Evolutionary conservation across 2,888 invertebrate species (phyloP).

Genomic region (Ormyrus rosae): DNA sequence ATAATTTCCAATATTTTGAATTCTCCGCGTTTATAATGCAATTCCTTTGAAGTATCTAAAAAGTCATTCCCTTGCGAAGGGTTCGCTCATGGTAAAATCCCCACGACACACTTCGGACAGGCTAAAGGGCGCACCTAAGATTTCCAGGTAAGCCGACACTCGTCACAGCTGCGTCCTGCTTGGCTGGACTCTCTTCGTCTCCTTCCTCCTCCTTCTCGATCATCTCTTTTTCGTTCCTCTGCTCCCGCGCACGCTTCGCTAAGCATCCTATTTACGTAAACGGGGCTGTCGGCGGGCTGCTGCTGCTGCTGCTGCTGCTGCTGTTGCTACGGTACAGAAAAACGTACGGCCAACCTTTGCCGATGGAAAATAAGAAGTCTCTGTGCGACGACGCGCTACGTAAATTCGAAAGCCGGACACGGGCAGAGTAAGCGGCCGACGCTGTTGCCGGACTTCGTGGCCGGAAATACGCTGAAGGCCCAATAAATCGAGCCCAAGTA

Average conservation of each 20-base stretch:
- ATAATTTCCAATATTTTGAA: too few relatives aligned
- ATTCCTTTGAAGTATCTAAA: too few relatives aligned
- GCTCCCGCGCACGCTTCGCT: conserved; percentile 28
- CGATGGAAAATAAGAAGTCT: background rate
- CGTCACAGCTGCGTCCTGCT: conserved; percentile 63
- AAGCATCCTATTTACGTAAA: conserved; percentile 37
- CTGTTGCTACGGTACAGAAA: too few relatives aligned
- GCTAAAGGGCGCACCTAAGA: conserved; percentile 61
- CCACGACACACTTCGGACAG: conserved; percentile 30
- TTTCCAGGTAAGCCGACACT: conserved; percentile 65
- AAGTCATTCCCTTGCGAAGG: too few relatives aligned
- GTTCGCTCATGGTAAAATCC: too few relatives aligned
- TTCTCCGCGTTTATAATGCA: too few relatives aligned
- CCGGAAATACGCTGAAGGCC: conserved; percentile 50
- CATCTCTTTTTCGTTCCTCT: background rate
- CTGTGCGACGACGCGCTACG: background rate
- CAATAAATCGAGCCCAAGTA: conserved; percentile 39
- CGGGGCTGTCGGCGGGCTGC: background rate
- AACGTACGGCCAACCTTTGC: too few relatives aligned
- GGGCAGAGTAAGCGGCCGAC: conserved; percentile 8
- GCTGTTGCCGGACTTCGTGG: conserved; percentile 47
- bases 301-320: too few relatives aligned
- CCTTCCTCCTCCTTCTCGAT: background rate
- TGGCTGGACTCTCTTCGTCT: conserved; percentile 26
- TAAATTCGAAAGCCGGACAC: conserved; percentile 26